A percentile compares a stretch with the other conserved stretches of the same genome.
Evolutionary conservation across 2,113 vertebrate genomes (phyloP).

Genomic region (Oreocharis arfaki): DNA sequence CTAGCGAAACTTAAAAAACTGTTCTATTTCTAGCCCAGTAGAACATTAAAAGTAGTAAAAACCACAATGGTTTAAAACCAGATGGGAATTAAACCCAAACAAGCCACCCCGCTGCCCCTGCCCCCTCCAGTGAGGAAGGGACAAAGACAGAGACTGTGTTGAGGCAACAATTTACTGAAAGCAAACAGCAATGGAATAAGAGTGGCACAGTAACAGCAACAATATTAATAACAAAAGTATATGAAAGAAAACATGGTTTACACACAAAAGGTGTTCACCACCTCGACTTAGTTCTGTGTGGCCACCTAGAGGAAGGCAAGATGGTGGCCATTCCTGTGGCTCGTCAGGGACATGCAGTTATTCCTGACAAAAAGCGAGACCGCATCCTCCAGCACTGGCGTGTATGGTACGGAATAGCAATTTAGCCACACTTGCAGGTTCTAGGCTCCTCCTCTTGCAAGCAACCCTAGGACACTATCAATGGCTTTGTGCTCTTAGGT

Average conservation of each 20-base stretch:
- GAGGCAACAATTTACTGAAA: neutral
- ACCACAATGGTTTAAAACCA: neutral
- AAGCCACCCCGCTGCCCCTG: too few relatives aligned
- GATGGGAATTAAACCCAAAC: neutral
- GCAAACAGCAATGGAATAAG: neutral
- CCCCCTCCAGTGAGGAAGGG: too few relatives aligned
- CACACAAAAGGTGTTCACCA: neutral
- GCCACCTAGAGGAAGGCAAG: neutral
- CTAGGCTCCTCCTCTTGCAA: neutral
- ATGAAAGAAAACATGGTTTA: rapidly evolving
- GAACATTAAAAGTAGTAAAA: neutral
- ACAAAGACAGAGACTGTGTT: neutral
- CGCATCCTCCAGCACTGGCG: neutral
- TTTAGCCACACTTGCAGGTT: neutral
- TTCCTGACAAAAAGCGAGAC: neutral
- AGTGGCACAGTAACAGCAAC: neutral
- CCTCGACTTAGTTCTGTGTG: neutral
- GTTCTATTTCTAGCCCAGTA: neutral
- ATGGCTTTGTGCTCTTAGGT: neutral
- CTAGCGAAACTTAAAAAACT: neutral
- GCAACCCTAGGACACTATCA: neutral
- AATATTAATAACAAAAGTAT: neutral
- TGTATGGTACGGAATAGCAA: neutral
- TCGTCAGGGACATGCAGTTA: too few relatives aligned
- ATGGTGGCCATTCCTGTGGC: neutral